Conservation (phyloP, 2,113 vertebrate species). For the Psilopogon haemacephalus region DNA sequence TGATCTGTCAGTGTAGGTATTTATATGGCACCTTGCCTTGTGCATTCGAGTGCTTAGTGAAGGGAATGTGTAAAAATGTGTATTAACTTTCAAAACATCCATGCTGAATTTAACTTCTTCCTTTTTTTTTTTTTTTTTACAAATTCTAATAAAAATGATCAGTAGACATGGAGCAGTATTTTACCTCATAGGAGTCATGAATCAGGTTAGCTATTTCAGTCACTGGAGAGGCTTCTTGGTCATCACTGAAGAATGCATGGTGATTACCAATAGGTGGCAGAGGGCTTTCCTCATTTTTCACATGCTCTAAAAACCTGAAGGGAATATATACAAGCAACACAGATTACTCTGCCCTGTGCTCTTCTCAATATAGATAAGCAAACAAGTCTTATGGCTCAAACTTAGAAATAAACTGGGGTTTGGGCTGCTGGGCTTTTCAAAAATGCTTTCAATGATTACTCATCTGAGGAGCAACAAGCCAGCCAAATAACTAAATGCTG, state of each 20-base stretch:
- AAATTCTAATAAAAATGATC: not conserved
- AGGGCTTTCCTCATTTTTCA: slow-evolving; percentile 83
- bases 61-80: not conserved
- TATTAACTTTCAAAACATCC: not conserved
- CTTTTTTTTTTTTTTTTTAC: not conserved
- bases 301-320: slow-evolving; percentile 90
- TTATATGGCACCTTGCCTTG: not conserved
- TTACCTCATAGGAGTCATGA: slow-evolving; percentile 88
- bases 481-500: slow-evolving; percentile 1
- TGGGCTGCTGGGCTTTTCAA: not conserved
- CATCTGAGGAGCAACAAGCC: not conserved
- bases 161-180: not conserved
- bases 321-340: not conserved
- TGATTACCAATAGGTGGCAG: slow-evolving; percentile 73
- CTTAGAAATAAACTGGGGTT: not conserved
- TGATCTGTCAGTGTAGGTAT: not conserved
- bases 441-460: not conserved
- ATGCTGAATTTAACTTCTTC: not conserved
- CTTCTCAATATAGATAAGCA: not conserved
- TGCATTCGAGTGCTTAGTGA: not conserved
- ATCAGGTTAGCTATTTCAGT: slow-evolving; percentile 88
- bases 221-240: slow-evolving; percentile 67
- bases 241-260: slow-evolving; percentile 71
- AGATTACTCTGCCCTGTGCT: not conserved
- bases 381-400: not conserved